phyloP scores from a whole-genome alignment of 2,888 invertebrate species.

The Cremastinae sp. region DNA sequence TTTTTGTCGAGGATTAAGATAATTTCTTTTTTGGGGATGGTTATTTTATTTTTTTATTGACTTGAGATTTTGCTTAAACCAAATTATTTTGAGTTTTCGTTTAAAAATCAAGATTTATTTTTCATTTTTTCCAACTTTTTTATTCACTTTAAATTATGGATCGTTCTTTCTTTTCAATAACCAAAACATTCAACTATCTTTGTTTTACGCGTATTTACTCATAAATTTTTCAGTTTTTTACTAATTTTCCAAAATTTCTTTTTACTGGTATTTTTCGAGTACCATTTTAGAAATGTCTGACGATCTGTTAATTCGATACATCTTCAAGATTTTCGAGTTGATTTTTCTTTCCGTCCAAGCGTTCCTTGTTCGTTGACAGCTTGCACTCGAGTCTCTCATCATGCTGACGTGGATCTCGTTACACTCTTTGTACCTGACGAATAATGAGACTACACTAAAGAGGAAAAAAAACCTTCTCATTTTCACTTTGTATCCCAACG shows the following conservation, averaged over 20 bases:
- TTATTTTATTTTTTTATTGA: too few relatives aligned
- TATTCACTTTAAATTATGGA: too few relatives aligned
- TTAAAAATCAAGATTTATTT: too few relatives aligned
- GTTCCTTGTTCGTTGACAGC: background rate
- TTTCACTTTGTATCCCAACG: conserved; percentile 14
- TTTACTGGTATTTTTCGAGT: too few relatives aligned
- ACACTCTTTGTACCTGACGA: conserved; percentile 4
- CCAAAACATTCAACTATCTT: too few relatives aligned
- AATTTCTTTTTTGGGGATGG: conserved; percentile 6
- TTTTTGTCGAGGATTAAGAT: conserved; percentile 47
- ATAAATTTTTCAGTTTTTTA: too few relatives aligned
- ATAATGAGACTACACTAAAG: conserved; percentile 32
- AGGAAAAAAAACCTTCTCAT: conserved; percentile 17
- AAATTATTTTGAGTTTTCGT: conserved; percentile 1
- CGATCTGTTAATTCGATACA: too few relatives aligned
- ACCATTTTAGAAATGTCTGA: too few relatives aligned
- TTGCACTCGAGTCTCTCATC: conserved; percentile 8
- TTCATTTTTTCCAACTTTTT: too few relatives aligned
- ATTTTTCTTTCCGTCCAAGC: conserved; percentile 42
- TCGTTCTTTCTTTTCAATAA: too few relatives aligned
- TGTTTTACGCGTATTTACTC: too few relatives aligned
- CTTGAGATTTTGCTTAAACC: conserved; percentile 66
- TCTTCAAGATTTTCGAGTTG: conserved; percentile 59
- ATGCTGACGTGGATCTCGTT: conserved; percentile 17
- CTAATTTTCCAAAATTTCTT: too few relatives aligned